Evolutionary conservation across 2,113 vertebrate species (phyloP), one percentile per base, ranked within the genome.

Genomic region (Xiphophorus couchianus): DNA sequence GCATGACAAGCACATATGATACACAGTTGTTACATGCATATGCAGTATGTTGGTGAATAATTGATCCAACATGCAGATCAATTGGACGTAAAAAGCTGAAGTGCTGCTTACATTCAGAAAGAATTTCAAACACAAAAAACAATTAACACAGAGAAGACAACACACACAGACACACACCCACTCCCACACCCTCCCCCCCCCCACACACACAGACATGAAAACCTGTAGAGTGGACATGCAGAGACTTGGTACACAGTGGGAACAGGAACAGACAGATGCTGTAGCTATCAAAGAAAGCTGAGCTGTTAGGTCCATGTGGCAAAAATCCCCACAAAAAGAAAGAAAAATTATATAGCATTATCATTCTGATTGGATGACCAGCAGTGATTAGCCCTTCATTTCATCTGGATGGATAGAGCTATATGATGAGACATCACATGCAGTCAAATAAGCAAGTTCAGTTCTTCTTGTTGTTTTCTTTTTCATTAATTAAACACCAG

Each of bases 201-300:
- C n/a, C 51, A 85, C 94, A 95, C 93, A 94, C 80, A 94, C 33
- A 66, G 7, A 75, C 31, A 71, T 28, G 31, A 39, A 66, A 63
- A 85, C 80, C 84, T 65, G 78, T 85, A 93, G 88, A 93, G 93
- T 93, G 90, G 90, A 94, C 93, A 92, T 94, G 90, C 92, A 60
- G 79, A 83, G 89, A 94, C 93, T 90, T 93, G 60, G 39, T 48
- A 58, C 74, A 84, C 65, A 84, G 74, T 78, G 39, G 82, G 78
- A 48, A 70, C 42, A 80, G 71, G 76, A 65, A 81, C 81, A 82
- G 79, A 86, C 77, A 85, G 77, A 84, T 58, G 69, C 67, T 76
- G 70, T 74, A 44, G 84, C 86, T 82, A 80, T 13, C 51, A 81
- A 89, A 89, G 78, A 91, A 78, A 91, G 61, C 29, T 11, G 51